Evolutionary conservation across 2,888 invertebrate species (phyloP).

Genomic region (Cataglyphis albicans): DNA sequence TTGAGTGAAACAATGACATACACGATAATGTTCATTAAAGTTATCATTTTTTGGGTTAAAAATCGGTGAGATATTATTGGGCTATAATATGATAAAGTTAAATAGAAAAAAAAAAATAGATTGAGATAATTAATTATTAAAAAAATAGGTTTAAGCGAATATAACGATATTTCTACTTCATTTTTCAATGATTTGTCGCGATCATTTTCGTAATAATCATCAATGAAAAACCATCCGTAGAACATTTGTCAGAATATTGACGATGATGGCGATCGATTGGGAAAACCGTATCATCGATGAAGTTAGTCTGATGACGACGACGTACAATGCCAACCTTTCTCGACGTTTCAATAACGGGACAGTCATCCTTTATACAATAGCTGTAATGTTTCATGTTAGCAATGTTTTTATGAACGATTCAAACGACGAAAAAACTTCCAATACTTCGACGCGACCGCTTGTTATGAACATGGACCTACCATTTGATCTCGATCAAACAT

Average conservation of each 20-base stretch:
- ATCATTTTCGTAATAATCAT: background rate
- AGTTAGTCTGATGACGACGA: slow-evolving; percentile 1
- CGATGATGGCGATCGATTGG: slow-evolving; percentile 29
- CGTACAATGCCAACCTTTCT: slow-evolving; percentile 12
- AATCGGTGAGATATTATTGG: slow-evolving; percentile 46
- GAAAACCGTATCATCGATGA: background rate
- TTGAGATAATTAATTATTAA: background rate
- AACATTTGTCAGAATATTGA: slow-evolving; percentile 12
- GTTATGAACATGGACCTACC: slow-evolving; percentile 22
- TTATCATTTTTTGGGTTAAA: slow-evolving; percentile 52
- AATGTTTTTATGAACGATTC: background rate
- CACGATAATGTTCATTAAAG: slow-evolving; percentile 34
- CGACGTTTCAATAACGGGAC: slow-evolving; percentile 9
- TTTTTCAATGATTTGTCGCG: background rate
- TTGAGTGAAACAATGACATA: slow-evolving; percentile 38
- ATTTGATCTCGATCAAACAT: slow-evolving; percentile 1
- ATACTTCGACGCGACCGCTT: background rate
- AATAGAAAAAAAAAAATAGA: background rate
- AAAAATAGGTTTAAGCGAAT: background rate
- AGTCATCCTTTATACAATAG: background rate
- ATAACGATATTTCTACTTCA: background rate
- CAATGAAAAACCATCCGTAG: slow-evolving; percentile 1
- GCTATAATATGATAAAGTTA: background rate
- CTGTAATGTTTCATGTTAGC: background rate
- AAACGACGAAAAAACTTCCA: background rate